phyloP scores from a whole-genome alignment of 2,888 invertebrate species.

The Nesidiocoris tenuis region DNA sequence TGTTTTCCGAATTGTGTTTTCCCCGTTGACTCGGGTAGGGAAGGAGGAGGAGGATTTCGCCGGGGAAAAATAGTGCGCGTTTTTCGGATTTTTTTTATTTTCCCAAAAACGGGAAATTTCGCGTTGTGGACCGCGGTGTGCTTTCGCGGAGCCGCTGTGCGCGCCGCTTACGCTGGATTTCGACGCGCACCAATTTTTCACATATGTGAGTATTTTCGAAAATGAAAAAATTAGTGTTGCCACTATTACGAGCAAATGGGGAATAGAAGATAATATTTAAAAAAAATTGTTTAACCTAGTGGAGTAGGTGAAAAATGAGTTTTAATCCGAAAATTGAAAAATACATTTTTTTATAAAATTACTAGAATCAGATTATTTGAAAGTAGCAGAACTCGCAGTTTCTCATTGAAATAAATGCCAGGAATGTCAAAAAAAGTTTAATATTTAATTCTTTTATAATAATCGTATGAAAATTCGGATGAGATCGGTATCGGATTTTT shows the following conservation, averaged over 20 bases:
- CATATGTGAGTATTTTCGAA: slow-evolving; percentile 10
- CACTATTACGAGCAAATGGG: not conserved
- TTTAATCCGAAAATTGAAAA: not conserved
- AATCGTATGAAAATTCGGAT: too few relatives aligned
- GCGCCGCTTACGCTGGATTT: slow-evolving; percentile 18
- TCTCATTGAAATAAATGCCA: too few relatives aligned
- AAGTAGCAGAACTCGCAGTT: too few relatives aligned
- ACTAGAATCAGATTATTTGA: too few relatives aligned
- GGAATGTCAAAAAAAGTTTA: too few relatives aligned
- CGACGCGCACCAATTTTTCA: slow-evolving; percentile 16
- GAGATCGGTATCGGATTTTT: too few relatives aligned
- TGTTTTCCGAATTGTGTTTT: slow-evolving; percentile 7
- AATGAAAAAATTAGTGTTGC: not conserved
- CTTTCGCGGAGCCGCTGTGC: slow-evolving; percentile 14
- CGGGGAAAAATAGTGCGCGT: not conserved
- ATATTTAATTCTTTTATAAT: too few relatives aligned
- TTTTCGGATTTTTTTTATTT: too few relatives aligned
- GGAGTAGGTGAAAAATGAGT: too few relatives aligned
- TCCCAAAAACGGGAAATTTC: too few relatives aligned
- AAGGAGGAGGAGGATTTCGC: not conserved
- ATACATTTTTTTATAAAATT: not conserved
- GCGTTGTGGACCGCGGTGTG: not conserved
- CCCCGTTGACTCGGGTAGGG: not conserved
- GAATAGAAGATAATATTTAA: not conserved
- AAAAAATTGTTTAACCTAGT: not conserved